Conservation (phyloP, 2,797 vertebrate genomes). For the Microctenopoma steveboyesi region DNA sequence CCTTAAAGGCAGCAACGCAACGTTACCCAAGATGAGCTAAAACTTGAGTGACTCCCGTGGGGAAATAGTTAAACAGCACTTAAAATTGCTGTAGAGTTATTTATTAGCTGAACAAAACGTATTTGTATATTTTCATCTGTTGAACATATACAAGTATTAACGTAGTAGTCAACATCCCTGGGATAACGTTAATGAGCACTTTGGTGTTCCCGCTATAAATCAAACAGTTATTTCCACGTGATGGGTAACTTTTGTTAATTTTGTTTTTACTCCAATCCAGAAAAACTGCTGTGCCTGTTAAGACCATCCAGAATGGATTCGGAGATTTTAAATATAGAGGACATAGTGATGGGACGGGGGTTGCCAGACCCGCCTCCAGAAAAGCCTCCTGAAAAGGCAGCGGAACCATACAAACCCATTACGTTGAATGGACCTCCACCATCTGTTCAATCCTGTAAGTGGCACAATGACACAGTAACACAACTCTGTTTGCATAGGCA, state of each 20-base stretch:
- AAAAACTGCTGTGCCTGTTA: background rate
- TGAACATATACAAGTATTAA: conserved; percentile 3
- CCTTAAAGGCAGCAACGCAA: conserved; percentile 47
- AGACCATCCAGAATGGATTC: conserved; percentile 79
- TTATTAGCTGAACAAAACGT: no score
- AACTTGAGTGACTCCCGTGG: conserved; percentile 45
- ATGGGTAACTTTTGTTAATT: background rate
- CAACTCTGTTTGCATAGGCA: background rate
- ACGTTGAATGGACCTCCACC: conserved; percentile 69
- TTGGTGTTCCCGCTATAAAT: conserved; percentile 11
- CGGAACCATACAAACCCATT: conserved; percentile 70
- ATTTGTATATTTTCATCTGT: conserved; percentile 8
- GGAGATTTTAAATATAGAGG: conserved; percentile 83
- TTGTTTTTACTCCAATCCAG: background rate
- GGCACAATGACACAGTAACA: no score
- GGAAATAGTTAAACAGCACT: background rate
- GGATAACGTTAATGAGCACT: background rate
- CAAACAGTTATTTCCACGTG: background rate
- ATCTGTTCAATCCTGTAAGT: conserved; percentile 82
- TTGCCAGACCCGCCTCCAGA: conserved; percentile 73
- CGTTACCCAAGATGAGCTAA: conserved; percentile 25
- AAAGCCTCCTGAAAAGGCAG: conserved; percentile 68
- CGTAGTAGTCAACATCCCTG: background rate
- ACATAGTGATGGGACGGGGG: conserved; percentile 83
- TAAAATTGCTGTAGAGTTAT: background rate